Evolutionary conservation across 2,797 vertebrate genomes (phyloP), one percentile per base, ranked within the genome.

Genomic region (Chelon labrosus): DNA sequence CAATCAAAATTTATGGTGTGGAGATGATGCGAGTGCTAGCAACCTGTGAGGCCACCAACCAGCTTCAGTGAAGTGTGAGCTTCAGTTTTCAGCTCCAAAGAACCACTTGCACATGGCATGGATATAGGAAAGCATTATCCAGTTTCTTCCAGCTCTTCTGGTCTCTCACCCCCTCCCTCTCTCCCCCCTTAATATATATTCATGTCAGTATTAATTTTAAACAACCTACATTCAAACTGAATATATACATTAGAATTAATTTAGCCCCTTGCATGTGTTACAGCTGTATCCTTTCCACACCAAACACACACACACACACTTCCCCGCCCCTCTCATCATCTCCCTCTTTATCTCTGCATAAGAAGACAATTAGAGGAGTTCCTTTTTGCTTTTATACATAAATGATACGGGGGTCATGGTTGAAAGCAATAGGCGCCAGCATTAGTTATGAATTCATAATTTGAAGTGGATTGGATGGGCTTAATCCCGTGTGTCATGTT

Each of bases 401-500:
- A 88, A 84, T 80, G 80, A 87, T 85, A 87, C 79, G 63, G 73
- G 89, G 87, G 89, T 88, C 83, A 83, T 77, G 87, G 80, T 80
- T 88, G 85, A 89, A 88, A 87, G 86, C 79, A 86, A 72, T 77
- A 85, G 81, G 77, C 83, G 84, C 65, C 11, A 50, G 87, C 72
- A 78, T 86, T 88, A 86, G 87, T 88, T 89, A 88, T 90, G 86
- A 91, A 93, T 92, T 88, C 86, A 86, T 91, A 90, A 92, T 91
- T 89, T 85, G 75, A 86, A 85, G 80, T 65, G 73, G 74, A 31
- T 85, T 85, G 78, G 83, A 87, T 74, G 84, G 74, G 85, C 86
- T 85, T 93, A 91, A 93, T 95, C 92, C 93, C 84, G 83, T 84
- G 86, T 89, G 90, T 83, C 90, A 85, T 89, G 83, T 91, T 91